Base-by-base conservation (phyloP, 1,140 invertebrate species). In the Probaryconus sp. region DNA sequence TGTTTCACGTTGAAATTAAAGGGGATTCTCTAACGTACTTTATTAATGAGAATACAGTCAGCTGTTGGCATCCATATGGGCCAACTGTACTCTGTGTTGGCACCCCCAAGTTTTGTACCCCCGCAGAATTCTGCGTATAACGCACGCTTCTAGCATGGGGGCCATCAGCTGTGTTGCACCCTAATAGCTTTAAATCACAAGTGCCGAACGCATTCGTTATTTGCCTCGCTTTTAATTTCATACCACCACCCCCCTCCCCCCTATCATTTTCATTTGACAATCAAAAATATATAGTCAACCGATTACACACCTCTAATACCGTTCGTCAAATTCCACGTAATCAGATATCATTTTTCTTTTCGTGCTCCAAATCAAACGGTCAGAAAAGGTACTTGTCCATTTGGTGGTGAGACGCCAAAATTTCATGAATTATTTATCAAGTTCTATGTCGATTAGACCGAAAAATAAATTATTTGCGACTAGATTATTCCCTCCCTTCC, bases 11-110 rank as follows among this genome's bases (percentile, higher is more conserved):
- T 33, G 26, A 3, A 37, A 20, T 24, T 9, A 26, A 48, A 35
- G 35, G 58, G 63, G 42, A 40, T 33, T 35, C 37, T 45, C 37
- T 81, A 87, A 87, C 85, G 85, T 85, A 87, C 77, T 81, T 85
- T 87, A 85, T 85, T 87, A 87, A 87, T 85, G 85, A 86, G 85
- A 71, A 80, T 37, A 70, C 73, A 78, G 83, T 87, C 85, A 87
- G 85, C 85, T 86, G 84, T 87, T 84, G 35, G 60, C 42, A 64
- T 76, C 76, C 79, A 82, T 82, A 82, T 81, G 78, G 81, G 79
- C n/a, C n/a, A n/a, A n/a, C n/a, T 77, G 77, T 77, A 76, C 55
- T 50, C 38, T 38, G 45, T 9, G 30, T 20, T 30, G 28, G 61
- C 61, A 71, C 70, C 74, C 77, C 71, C 65, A 58, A 53, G 33